Evolutionary conservation across 1,140 invertebrate species (phyloP), one percentile per base, ranked within the genome.

Genomic region (Zaprionus tsacasi): DNA sequence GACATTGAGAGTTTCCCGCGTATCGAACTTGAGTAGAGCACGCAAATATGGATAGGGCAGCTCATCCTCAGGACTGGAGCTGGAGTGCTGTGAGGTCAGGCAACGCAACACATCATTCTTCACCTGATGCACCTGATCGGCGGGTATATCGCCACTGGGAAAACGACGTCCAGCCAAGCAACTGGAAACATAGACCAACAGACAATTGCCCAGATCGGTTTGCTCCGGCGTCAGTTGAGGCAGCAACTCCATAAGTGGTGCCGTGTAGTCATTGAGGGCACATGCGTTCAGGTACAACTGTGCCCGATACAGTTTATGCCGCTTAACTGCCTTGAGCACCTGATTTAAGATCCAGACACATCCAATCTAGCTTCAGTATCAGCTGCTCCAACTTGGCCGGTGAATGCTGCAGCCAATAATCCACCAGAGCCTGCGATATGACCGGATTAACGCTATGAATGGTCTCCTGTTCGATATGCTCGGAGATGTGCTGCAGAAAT

Each of bases 181-280:
- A 87, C 98, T 98, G 63, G 98, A 98, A 45, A 96, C 94, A 91
- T 99, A 99, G 11, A 99, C 96, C 59, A 99, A 93, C 63, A 99
- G 93, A 80, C 98, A 97, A 82, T 98, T 98, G 15, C 98, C 99
- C 21, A 97, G 92, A 81, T 93, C 93, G 50, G 93, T 68, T 93
- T 93, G 43, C 89, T 93, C 43, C 4, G 5, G 93, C 78, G 70
- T 50, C 91, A 92, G 57, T 61, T 95, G 92, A 0, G 94, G 94
- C 57, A 96, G 93, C 15, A 97, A 93, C 83, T 98, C 97, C 74
- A 97, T 96, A 65, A 98, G 94, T 0, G 98, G 97, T 7, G 95
- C 95, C 0, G 96, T 95, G 85, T 96, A 99, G 92, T 99, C 98
- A 33, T 93, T 93, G 79, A 99, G 95, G 8, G 96, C 97, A 82